Percentiles rank a stretch among this genome's conserved stretches.
These are phyloP conservation scores for Podotricha telesiphe DNA, from an alignment of 2,888 invertebrate species.

Conservation along the genomic window DNA sequence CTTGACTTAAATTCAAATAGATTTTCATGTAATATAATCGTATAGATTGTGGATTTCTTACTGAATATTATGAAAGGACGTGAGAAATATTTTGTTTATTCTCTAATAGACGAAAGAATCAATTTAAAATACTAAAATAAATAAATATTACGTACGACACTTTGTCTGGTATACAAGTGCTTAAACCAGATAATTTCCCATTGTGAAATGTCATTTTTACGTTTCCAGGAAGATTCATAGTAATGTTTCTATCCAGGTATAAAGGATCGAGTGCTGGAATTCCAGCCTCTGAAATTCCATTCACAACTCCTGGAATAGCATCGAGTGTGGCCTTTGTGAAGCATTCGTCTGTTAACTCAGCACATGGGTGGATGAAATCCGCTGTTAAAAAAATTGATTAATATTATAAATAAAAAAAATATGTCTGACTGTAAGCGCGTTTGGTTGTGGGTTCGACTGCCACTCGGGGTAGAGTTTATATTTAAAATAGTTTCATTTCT, in stretches of 20 bases:
- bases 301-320: conserved; percentile 74
- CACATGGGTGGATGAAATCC: conserved; percentile 76
- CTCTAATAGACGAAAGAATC: no score
- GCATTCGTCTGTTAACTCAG: conserved; percentile 71
- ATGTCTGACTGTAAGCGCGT: no score
- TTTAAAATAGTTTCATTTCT: no score
- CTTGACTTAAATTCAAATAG: no score
- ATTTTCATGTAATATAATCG: no score
- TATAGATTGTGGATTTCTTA: no score
- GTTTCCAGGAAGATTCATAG: conserved; percentile 73
- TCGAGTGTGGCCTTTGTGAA: conserved; percentile 75
- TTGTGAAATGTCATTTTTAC: conserved; percentile 78
- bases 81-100: no score
- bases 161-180: conserved; percentile 72
- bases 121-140: neutral
- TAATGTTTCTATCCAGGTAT: conserved; percentile 69
- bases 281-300: conserved; percentile 73
- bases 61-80: no score
- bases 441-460: no score
- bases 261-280: conserved; percentile 73
- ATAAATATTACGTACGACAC: conserved; percentile 68
- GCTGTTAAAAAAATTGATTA: conserved; percentile 54
- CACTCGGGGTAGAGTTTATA: no score
- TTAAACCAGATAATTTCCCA: conserved; percentile 68
- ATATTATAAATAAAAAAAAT: neutral